Conservation (phyloP, 2,797 vertebrate genomes). For the Tenualosa thibaudeaui region DNA sequence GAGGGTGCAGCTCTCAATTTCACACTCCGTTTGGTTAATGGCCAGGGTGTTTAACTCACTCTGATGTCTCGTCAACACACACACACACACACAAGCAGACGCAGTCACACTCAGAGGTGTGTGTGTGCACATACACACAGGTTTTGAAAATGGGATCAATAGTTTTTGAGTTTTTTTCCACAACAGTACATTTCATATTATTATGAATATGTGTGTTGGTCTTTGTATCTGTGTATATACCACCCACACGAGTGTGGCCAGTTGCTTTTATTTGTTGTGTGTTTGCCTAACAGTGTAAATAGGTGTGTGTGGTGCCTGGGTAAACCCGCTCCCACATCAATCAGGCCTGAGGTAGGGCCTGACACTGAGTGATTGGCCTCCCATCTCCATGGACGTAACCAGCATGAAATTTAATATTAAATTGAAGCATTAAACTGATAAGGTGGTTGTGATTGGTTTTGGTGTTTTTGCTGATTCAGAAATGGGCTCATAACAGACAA, state of each 20-base stretch:
- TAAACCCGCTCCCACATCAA: too few relatives aligned
- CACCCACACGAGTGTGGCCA: not conserved
- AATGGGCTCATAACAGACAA: too few relatives aligned
- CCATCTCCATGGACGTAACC: too few relatives aligned
- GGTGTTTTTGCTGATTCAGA: too few relatives aligned
- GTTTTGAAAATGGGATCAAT: not conserved
- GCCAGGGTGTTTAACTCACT: constrained; percentile 12
- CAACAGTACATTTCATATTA: too few relatives aligned
- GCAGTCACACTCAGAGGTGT: not conserved
- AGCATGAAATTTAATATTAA: too few relatives aligned
- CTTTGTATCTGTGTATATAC: constrained; percentile 22
- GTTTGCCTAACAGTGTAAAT: not conserved
- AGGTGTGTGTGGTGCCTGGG: not conserved
- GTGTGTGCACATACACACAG: not conserved
- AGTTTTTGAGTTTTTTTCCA: not conserved
- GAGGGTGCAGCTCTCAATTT: constrained; percentile 35
- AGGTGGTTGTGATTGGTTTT: too few relatives aligned
- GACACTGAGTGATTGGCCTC: too few relatives aligned
- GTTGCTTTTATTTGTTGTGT: not conserved
- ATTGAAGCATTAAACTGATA: too few relatives aligned
- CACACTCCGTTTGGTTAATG: constrained; percentile 43
- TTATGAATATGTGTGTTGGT: not conserved
- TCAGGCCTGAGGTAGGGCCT: too few relatives aligned
- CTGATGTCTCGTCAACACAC: not conserved
- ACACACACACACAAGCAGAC: not conserved